These are phyloP conservation scores for Terebella lapidaria DNA, from an alignment of 2,888 invertebrate genomes.

Conservation along the genomic window DNA sequence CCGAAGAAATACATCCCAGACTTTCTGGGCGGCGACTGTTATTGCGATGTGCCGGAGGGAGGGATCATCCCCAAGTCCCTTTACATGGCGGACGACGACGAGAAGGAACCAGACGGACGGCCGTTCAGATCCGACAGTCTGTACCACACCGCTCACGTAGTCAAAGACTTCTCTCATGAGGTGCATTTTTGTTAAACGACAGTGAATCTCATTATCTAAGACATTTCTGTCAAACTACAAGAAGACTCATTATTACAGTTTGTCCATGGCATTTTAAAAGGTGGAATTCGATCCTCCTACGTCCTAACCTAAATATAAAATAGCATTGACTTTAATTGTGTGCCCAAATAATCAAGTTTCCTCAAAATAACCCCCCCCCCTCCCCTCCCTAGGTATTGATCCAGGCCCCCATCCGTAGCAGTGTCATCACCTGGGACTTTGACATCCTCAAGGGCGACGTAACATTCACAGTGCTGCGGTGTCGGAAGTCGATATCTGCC, in stretches of 20 bases:
- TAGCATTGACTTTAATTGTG: no score
- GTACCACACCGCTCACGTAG: constrained; percentile 52
- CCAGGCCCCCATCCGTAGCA: constrained; percentile 74
- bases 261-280: no score
- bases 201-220: no score
- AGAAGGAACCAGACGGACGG: constrained; percentile 47
- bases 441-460: constrained; percentile 87
- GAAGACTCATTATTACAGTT: no score
- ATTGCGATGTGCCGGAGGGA: constrained; percentile 79
- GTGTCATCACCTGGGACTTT: constrained; percentile 94
- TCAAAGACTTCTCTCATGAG: constrained; percentile 55
- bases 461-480: constrained; percentile 70
- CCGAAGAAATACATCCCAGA: constrained; percentile 81
- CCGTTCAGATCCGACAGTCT: constrained; percentile 42
- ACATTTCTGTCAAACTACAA: not conserved
- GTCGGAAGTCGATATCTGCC: constrained; percentile 34
- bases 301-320: no score
- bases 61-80: constrained; percentile 79
- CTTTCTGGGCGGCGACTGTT: constrained; percentile 84
- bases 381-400: constrained; percentile 58
- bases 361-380: no score
- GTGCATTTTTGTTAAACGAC: no score
- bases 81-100: constrained; percentile 38
- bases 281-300: no score
- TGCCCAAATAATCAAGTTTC: no score